Percentiles rank a stretch among this genome's conserved stretches.
Evolutionary conservation across 2,797 vertebrate species (phyloP).

Genomic region (Tapirus indicus): DNA sequence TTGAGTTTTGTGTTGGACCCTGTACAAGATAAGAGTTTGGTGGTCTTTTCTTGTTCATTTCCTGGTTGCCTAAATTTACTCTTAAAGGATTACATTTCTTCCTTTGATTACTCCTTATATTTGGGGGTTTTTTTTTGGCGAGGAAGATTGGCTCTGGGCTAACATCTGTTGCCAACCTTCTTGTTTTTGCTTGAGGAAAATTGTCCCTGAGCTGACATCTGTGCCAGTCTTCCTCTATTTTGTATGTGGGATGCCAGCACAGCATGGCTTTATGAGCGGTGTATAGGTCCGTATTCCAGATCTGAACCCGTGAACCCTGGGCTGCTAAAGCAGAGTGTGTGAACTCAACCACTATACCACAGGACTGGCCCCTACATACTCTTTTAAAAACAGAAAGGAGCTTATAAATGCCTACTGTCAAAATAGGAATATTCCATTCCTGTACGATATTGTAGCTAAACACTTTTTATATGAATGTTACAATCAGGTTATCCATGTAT

Average conservation of each 20-base stretch:
- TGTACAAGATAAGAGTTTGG: background rate
- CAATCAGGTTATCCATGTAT: background rate
- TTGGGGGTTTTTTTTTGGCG: background rate
- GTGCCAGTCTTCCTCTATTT: too few relatives aligned
- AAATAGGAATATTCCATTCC: background rate
- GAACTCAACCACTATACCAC: too few relatives aligned
- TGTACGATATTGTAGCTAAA: background rate
- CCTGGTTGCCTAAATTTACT: background rate
- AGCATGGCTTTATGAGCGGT: too few relatives aligned
- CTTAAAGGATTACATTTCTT: background rate
- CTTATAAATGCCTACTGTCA: background rate
- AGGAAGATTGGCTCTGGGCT: too few relatives aligned
- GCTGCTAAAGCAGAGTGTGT: too few relatives aligned
- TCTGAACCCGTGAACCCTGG: too few relatives aligned
- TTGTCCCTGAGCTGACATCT: too few relatives aligned
- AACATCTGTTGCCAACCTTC: too few relatives aligned
- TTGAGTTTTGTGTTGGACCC: background rate
- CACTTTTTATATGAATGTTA: background rate
- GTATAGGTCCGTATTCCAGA: too few relatives aligned
- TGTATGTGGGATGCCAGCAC: too few relatives aligned
- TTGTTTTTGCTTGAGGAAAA: too few relatives aligned
- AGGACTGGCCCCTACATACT: background rate
- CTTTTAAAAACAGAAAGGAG: background rate
- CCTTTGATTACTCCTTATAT: background rate
- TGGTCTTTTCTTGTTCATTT: constrained; percentile 3